These are phyloP conservation scores for Hypotaenidia philippensis DNA, from an alignment of 2,797 vertebrate species.

Conservation along the genomic window DNA sequence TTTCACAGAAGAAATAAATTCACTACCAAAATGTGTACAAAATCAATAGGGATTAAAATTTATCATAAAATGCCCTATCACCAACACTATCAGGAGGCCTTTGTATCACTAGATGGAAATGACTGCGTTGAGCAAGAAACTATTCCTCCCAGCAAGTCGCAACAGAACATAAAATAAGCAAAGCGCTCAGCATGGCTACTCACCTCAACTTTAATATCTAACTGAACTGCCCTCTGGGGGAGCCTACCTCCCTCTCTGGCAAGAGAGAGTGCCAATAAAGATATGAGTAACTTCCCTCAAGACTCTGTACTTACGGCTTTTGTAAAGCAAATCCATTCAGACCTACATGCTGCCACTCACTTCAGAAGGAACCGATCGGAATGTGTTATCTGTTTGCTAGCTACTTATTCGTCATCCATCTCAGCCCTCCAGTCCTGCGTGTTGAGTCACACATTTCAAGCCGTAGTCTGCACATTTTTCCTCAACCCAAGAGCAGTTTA, in stretches of 20 bases:
- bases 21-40: neutral
- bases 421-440: neutral
- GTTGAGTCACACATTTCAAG: conserved; percentile 42
- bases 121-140: neutral
- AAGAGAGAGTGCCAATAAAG: conserved; percentile 1
- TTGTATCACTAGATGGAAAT: neutral
- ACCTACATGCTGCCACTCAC: conserved; percentile 20
- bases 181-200: neutral
- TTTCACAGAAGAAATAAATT: neutral
- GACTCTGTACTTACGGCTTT: neutral
- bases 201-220: conserved; percentile 7
- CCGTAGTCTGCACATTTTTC: neutral
- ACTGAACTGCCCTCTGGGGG: conserved; percentile 30
- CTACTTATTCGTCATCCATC: neutral
- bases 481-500: conserved; percentile 27
- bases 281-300: conserved; percentile 20
- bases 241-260: neutral
- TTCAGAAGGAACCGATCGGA: neutral
- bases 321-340: conserved; percentile 15
- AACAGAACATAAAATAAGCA: neutral
- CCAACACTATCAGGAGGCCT: neutral
- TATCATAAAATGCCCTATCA: neutral
- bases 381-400: neutral
- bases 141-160: conserved; percentile 10
- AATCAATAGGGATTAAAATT: neutral